Percentiles rank a stretch among this genome's conserved stretches.
Conservation (phyloP, 2,113 vertebrate genomes). For the Danionella cerebrum region DNA sequence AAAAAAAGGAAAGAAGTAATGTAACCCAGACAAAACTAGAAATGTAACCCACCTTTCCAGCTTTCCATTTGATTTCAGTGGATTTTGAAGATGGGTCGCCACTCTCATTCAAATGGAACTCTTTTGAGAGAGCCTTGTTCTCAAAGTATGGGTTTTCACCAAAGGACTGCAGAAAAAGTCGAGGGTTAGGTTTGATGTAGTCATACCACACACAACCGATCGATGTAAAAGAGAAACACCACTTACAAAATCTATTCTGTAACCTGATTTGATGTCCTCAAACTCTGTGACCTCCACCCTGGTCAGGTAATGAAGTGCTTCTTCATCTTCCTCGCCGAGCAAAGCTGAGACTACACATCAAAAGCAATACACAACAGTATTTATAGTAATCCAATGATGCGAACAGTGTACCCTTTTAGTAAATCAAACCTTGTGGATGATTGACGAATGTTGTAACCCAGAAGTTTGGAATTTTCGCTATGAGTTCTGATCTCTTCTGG, state of each 20-base stretch:
- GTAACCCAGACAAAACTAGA: too few relatives aligned
- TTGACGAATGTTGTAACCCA: conserved; percentile 94
- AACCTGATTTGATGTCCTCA: conserved; percentile 91
- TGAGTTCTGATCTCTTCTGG: conserved; percentile 92
- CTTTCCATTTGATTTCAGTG: conserved; percentile 89
- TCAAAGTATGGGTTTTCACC: conserved; percentile 90
- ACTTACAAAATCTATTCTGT: conserved; percentile 97
- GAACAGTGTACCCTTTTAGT: too few relatives aligned
- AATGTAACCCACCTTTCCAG: conserved; percentile 76
- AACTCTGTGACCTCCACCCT: conserved; percentile 90
- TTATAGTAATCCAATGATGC: background rate
- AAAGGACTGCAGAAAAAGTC: conserved; percentile 69
- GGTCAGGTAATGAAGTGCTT: conserved; percentile 86
- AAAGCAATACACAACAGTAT: background rate
- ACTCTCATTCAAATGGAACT: conserved; percentile 86
- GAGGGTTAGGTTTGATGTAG: background rate
- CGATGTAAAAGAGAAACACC: background rate
- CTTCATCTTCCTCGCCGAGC: conserved; percentile 85
- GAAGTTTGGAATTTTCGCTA: conserved; percentile 91
- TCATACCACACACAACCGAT: background rate
- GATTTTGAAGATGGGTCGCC: conserved; percentile 87
- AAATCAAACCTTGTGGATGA: conserved; percentile 82
- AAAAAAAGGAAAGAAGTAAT: too few relatives aligned
- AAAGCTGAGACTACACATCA: conserved; percentile 76
- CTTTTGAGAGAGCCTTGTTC: conserved; percentile 91